Evolutionary conservation across 2,113 vertebrate genomes (phyloP).

Genomic region (Megaceryle torquata): DNA sequence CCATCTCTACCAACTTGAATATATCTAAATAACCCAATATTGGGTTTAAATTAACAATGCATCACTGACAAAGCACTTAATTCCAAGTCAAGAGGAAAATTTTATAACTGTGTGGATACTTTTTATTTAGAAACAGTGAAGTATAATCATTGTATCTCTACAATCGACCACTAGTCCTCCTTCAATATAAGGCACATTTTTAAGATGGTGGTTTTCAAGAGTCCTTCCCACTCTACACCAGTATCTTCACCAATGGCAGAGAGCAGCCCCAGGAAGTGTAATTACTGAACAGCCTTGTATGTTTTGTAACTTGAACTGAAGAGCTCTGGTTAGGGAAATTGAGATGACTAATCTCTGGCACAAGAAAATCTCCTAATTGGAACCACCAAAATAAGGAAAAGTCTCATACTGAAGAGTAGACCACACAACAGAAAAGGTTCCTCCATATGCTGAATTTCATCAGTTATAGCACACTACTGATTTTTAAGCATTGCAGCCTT

Average conservation of each 20-base stretch:
- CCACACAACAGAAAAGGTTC: neutral
- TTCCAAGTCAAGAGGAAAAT: neutral
- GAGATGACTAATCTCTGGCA: neutral
- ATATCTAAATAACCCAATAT: neutral
- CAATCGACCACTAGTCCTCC: neutral
- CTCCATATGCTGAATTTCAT: neutral
- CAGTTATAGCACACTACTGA: neutral
- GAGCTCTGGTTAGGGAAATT: neutral
- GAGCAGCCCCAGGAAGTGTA: constrained; percentile 37
- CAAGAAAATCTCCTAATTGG: constrained; percentile 25
- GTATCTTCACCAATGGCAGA: neutral
- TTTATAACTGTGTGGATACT: neutral
- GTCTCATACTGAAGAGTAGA: neutral
- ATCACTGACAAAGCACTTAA: neutral
- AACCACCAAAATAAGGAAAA: neutral
- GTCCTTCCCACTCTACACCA: neutral
- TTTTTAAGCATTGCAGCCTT: neutral
- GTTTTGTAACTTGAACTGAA: constrained; percentile 45
- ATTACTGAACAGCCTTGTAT: constrained; percentile 48
- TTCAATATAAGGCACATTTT: neutral
- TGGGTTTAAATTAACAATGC: neutral
- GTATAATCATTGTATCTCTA: neutral
- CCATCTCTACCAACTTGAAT: neutral
- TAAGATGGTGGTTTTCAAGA: neutral
- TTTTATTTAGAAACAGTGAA: neutral